Evolutionary conservation across 2,113 vertebrate genomes (phyloP).

Genomic region (Egretta garzetta): DNA sequence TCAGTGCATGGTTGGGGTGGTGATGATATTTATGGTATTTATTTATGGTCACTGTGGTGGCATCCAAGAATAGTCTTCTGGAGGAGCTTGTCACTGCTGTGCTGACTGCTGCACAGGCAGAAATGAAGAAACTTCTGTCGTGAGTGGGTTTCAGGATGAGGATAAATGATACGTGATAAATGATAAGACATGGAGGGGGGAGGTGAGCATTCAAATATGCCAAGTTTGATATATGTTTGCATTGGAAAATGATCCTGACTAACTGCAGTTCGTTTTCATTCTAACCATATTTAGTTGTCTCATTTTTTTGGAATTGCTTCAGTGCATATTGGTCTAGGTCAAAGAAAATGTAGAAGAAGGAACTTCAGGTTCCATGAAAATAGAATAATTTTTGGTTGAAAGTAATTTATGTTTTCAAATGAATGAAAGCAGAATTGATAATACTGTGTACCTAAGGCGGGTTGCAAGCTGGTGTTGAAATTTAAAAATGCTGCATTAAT

Average conservation of each 20-base stretch:
- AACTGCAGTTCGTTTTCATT: conserved; percentile 11
- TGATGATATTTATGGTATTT: conserved; percentile 38
- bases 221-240: background rate
- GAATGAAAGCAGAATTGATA: background rate
- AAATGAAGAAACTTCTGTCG: conserved; percentile 38
- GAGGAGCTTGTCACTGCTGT: conserved; percentile 49
- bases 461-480: background rate
- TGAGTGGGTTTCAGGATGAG: conserved; percentile 59
- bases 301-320: background rate
- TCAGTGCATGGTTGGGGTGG: conserved; percentile 8
- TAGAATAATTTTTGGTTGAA: background rate
- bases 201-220: background rate
- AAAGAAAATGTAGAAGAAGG: background rate
- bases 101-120: conserved; percentile 22
- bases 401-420: background rate
- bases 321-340: background rate
- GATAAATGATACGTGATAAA: conserved; percentile 40
- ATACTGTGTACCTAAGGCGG: background rate
- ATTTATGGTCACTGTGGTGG: conserved; percentile 30
- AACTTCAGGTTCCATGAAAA: background rate
- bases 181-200: background rate
- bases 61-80: conserved; percentile 59
- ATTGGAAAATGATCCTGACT: conserved; percentile 39
- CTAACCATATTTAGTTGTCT: background rate
- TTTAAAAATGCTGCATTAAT: background rate